Conservation (phyloP, 2,113 vertebrate species). For the Lamprotornis superbus region DNA sequence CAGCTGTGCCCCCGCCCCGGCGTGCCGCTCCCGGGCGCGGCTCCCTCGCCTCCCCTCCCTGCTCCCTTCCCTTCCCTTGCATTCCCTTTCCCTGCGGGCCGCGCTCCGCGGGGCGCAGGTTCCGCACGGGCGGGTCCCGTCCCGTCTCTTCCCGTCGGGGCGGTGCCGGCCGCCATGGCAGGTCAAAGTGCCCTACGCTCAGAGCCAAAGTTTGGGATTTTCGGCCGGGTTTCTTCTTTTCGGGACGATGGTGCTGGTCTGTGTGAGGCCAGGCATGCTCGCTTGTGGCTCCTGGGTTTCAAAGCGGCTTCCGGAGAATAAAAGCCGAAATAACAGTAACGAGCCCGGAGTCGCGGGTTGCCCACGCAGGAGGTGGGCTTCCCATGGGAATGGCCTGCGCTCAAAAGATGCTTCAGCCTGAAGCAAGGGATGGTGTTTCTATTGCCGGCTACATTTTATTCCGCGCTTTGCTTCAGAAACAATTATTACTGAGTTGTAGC, state of each 20-base stretch:
- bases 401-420: neutral
- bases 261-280: neutral
- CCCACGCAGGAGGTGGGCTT: neutral
- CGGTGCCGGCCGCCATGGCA: neutral
- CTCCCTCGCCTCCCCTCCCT: neutral
- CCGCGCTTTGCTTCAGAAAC: neutral
- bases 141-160: neutral
- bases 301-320: neutral
- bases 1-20: too few relatives aligned
- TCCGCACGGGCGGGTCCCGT: neutral
- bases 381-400: fast-evolving
- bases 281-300: neutral
- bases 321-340: neutral
- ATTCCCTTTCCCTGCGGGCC: neutral
- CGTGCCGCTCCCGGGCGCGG: neutral
- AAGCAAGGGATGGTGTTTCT: neutral
- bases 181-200: fast-evolving
- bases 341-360: fast-evolving
- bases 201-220: fast-evolving
- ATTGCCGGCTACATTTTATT: neutral
- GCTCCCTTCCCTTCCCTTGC: neutral
- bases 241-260: too few relatives aligned
- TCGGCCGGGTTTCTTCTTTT: neutral
- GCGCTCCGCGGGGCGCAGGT: neutral
- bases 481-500: neutral